These are phyloP conservation scores for Melipona quadrifasciata DNA, from an alignment of 1,140 invertebrate species.

Conservation along the genomic window DNA sequence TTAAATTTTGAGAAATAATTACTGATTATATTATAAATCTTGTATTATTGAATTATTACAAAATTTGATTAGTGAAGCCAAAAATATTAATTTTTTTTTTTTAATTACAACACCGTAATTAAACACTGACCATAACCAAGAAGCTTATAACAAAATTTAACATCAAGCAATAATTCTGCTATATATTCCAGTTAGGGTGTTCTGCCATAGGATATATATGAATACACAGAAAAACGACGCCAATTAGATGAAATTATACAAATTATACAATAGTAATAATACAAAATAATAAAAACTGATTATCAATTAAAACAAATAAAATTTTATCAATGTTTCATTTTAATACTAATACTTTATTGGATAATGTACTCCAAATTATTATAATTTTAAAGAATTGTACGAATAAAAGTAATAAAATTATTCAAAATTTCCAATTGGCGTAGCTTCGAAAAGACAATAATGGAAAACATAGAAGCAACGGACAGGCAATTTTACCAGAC, in stretches of 20 bases:
- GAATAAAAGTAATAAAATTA: not conserved
- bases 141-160: conserved; percentile 43
- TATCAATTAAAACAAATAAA: not conserved
- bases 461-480: conserved; percentile 52
- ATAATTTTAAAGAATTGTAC: not conserved
- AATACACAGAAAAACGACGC: conserved; percentile 36
- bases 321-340: not conserved
- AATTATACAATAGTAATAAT: not conserved
- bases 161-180: conserved; percentile 26
- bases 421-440: conserved; percentile 32
- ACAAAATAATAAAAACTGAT: not conserved
- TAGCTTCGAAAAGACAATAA: conserved; percentile 51
- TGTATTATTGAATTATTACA: not conserved
- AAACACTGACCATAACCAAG: conserved; percentile 47
- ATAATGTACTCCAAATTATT: not conserved
- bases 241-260: conserved; percentile 34
- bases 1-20: not conserved
- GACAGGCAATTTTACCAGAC: conserved; percentile 47
- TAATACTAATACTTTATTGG: not conserved
- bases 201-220: conserved; percentile 35
- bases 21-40: not conserved
- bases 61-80: conserved; percentile 44
- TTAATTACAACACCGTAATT: conserved; percentile 45
- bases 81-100: conserved; percentile 39
- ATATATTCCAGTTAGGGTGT: conserved; percentile 42